These are phyloP conservation scores for Cochlearius cochlearius DNA, from an alignment of 2,113 vertebrate genomes.

Conservation along the genomic window DNA sequence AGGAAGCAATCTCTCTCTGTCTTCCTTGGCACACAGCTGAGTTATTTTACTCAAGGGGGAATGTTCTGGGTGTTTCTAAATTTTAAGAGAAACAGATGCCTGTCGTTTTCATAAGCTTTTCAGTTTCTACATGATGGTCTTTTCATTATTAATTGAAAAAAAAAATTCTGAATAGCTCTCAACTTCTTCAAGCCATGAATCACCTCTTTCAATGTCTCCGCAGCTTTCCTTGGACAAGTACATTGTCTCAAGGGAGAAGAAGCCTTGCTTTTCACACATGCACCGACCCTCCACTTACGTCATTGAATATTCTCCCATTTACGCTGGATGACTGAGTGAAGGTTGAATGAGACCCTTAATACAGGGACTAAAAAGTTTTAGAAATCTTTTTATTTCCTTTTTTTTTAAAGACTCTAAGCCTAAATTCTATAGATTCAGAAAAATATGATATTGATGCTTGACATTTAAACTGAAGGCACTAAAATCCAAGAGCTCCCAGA, in stretches of 20 bases:
- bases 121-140: not conserved
- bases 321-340: not conserved
- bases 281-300: not conserved
- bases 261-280: not conserved
- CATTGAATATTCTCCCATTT: not conserved
- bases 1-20: not conserved
- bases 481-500: not conserved
- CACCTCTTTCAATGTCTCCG: not conserved
- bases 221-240: not conserved
- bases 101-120: not conserved
- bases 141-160: not conserved
- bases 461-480: not conserved
- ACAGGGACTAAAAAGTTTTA: not conserved
- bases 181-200: not conserved
- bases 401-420: not conserved
- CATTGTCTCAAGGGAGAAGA: not conserved
- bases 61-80: not conserved
- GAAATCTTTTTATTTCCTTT: not conserved
- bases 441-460: not conserved
- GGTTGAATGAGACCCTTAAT: not conserved
- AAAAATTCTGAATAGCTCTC: not conserved
- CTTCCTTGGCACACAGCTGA: not conserved
- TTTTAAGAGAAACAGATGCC: not conserved
- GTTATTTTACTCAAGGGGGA: not conserved
- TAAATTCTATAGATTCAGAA: not conserved